Evolutionary conservation across 2,797 vertebrate species (phyloP).

Genomic region (Poeciliopsis paucimaculata): DNA sequence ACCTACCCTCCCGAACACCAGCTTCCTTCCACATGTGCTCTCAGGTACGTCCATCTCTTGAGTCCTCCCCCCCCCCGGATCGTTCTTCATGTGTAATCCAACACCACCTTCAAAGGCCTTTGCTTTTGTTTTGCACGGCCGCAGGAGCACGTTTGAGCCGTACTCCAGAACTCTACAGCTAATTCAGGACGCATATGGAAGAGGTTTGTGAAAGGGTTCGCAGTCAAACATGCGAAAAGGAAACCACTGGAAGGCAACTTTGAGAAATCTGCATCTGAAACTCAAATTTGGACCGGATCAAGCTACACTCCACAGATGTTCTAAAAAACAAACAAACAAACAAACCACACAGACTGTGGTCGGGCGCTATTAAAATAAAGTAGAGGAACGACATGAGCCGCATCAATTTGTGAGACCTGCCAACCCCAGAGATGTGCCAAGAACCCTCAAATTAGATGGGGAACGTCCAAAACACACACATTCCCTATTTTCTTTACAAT

Average conservation of each 20-base stretch:
- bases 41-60: not conserved
- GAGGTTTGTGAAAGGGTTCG: not conserved
- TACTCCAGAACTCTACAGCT: not conserved
- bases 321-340: not conserved
- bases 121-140: not conserved
- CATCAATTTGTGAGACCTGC: slow-evolving; percentile 67
- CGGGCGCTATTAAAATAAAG: not conserved
- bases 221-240: not conserved
- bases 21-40: no score
- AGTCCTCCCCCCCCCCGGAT: no score
- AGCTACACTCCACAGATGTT: not conserved
- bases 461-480: slow-evolving; percentile 34
- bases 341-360: not conserved
- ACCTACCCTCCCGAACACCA: no score
- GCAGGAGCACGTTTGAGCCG: not conserved
- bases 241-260: not conserved
- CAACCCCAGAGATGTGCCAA: slow-evolving; percentile 26
- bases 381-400: slow-evolving; percentile 22
- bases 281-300: not conserved
- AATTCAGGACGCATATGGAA: not conserved
- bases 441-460: not conserved
- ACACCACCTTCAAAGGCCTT: not conserved
- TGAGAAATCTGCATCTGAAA: not conserved
- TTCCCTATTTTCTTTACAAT: slow-evolving; percentile 6
- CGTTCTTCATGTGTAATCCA: not conserved